Percentiles rank a stretch among this genome's conserved stretches.
phyloP scores from a whole-genome alignment of 1,140 invertebrate species.

The Ridgeia piscesae region DNA sequence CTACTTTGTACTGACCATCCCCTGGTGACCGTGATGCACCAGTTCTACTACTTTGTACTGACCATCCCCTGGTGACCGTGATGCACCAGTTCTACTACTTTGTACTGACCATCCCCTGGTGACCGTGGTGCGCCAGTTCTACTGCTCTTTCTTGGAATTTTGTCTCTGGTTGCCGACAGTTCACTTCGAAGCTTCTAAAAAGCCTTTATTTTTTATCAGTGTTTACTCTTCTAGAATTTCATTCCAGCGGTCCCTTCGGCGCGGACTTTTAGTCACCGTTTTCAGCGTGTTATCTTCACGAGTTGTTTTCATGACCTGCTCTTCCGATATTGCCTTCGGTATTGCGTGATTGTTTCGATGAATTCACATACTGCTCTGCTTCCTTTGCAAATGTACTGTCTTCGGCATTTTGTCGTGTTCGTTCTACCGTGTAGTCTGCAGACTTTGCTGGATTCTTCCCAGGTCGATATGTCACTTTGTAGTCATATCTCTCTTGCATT shows the following conservation, averaged over 20 bases:
- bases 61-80: not conserved
- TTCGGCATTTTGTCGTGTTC: not conserved
- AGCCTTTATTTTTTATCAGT: not conserved
- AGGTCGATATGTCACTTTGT: conserved; percentile 18
- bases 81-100: not conserved
- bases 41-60: too few relatives aligned
- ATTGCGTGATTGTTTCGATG: conserved; percentile 12
- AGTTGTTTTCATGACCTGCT: not conserved
- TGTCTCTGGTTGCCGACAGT: not conserved
- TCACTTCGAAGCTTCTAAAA: not conserved
- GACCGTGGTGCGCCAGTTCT: not conserved
- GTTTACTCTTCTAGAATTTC: not conserved
- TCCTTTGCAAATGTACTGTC: not conserved
- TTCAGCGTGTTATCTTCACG: conserved; percentile 11
- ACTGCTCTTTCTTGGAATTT: not conserved
- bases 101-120: conserved; percentile 8
- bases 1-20: too few relatives aligned
- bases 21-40: too few relatives aligned
- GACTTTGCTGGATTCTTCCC: not conserved
- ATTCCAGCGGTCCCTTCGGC: conserved; percentile 10
- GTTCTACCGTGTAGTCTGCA: not conserved
- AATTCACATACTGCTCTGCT: conserved; percentile 11
- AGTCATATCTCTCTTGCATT: conserved; percentile 9
- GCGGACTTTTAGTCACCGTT: not conserved
- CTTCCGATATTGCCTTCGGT: not conserved